Evolutionary conservation across 2,797 vertebrate species (phyloP), one percentile per base, ranked within the genome.

Genomic region (Dipus sagitta): DNA sequence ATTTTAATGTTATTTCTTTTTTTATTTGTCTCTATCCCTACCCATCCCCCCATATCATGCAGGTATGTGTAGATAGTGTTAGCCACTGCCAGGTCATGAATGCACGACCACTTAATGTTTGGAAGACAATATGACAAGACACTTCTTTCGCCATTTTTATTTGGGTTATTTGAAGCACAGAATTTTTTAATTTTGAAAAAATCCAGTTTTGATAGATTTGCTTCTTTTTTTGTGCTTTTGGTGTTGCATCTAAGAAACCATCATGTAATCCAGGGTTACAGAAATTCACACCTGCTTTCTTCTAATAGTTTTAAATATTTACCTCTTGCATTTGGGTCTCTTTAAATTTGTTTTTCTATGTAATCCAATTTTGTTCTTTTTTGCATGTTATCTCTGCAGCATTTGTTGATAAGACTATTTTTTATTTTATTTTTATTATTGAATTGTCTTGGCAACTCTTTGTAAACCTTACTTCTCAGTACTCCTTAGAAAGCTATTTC

Each of bases 181-280:
- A 88, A 30, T 3, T 38, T 88, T 91, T 72, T 58, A 64, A 67
- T 92, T 96, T 85, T 93, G 58, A 86, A 84, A 62, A 91, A 82
- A 17, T 52, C 23, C 70, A 92, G 0, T 68, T 86, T 52, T 64
- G 47, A 15, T 80, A 0, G 17, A 30, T 7, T 58, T 34, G 9
- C 58, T 72, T 4, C n/a, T 58, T 72, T 78, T 83, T 70, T 84
- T 79, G 11, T 74, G 54, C 42, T 81, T 88, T 84, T 34, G 24
- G 15, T 79, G 1, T 76, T 26, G 2, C 71, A 7, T n/a, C 42
- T 93, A 65, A 93, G 81, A 93, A 92, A 30, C 23, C 8, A 10
- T 60, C 79, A 2, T 30, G 38, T 75, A 58, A 58, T 3, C 52
- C 32, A 60, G 0, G 14, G 12, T 91, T 21, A n/a, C 32, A 12